phyloP scores from a whole-genome alignment of 2,888 invertebrate species.

The Glaucopsyche alexis region DNA sequence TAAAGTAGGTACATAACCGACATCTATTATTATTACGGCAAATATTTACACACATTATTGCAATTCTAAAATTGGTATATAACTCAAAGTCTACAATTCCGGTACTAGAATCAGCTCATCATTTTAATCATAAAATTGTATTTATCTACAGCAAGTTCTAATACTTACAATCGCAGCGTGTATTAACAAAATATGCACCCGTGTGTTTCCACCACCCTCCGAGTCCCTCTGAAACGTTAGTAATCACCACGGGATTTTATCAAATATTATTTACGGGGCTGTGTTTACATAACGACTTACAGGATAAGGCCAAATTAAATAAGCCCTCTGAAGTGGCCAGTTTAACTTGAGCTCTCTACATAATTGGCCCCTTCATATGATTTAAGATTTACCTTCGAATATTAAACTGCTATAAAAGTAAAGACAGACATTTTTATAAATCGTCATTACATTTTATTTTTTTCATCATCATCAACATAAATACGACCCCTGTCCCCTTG shows the following conservation, averaged over 20 bases:
- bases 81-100: no score
- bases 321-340: conserved; percentile 24
- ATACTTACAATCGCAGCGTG: background rate
- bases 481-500: no score
- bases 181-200: conserved; percentile 30
- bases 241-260: conserved; percentile 49
- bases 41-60: no score
- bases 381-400: background rate
- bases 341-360: conserved; percentile 10
- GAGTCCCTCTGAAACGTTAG: conserved; percentile 37
- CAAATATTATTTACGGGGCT: conserved; percentile 47
- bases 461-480: no score
- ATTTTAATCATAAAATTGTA: no score
- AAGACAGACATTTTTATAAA: background rate
- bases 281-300: conserved; percentile 41
- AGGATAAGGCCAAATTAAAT: conserved; percentile 31
- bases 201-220: conserved; percentile 39
- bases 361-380: background rate
- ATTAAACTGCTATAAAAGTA: background rate
- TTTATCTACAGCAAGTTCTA: no score
- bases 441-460: background rate
- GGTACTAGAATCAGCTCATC: no score
- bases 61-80: no score
- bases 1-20: no score
- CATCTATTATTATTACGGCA: no score